Base-by-base conservation (phyloP, 2,113 vertebrate species). In the Crypturellus undulatus region DNA sequence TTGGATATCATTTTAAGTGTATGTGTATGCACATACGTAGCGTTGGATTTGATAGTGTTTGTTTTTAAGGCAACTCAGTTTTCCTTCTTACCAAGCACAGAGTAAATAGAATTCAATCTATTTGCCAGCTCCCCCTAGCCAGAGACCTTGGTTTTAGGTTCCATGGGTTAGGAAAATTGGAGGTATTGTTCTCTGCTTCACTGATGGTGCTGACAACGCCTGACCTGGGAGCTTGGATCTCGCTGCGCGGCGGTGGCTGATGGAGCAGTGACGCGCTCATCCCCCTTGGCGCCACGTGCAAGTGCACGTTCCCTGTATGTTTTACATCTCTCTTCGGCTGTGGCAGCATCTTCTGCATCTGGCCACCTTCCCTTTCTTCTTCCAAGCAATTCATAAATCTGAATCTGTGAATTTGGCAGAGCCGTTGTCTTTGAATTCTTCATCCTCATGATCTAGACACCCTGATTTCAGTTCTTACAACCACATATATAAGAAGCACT, bases 271-370 rank as follows among this genome's bases (percentile, higher is more conserved):
- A 43, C 40, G n/a, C 43, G 34, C 17, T 77, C 10, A 21, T 58
- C 17, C 38, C 5, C 51, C 9, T 30, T 52, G 2, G 34, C 20
- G 36, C 64, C 54, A n/a, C 0, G 1, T 59, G 60, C 70, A 77
- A 73, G 21, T 79, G 34, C 70, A 34, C n/a, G 40, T 93, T 56
- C 18, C 14, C 28, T 45, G 30, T 21, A 60, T 13, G 42, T 69
- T 25, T 40, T 20, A 52, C 32, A 19, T 58, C 47, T 64, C 30
- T 4, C 0, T 9, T 26, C 17, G 25, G 42, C 68, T 47, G 26
- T 36, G 32, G 79, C 36, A 92, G 28, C 25, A 47, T 64, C 68
- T 77, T 56, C 34, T 87, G 69, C 70, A 47, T 60, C 28, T 86
- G 62, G 43, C 32, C 63, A 4, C 10, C 10, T 90, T 81, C 16